A percentile compares a stretch with the other conserved stretches of the same genome.
These are phyloP conservation scores for Procambarus virginalis DNA, from an alignment of 1,140 invertebrate species.

Conservation along the genomic window DNA sequence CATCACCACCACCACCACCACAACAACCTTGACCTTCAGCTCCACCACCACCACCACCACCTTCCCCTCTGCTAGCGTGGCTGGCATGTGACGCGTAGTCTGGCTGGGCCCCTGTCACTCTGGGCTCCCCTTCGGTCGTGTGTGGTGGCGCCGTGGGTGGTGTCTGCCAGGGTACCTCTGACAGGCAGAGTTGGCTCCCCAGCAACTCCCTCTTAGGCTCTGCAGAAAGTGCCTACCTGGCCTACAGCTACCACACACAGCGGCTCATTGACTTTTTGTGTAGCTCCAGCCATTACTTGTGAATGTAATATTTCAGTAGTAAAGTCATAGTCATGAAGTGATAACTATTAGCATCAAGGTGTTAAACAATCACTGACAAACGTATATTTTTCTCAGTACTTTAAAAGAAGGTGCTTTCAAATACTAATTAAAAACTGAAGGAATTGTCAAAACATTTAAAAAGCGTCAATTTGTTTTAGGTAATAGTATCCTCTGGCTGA, in stretches of 20 bases:
- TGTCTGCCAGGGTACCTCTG: constrained; percentile 19
- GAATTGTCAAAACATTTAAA: not conserved
- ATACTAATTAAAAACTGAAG: constrained; percentile 17
- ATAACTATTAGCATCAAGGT: constrained; percentile 46
- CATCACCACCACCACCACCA: constrained; percentile 50
- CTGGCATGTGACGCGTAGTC: constrained; percentile 41
- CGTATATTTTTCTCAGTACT: constrained; percentile 28
- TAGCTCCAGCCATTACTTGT: constrained; percentile 25
- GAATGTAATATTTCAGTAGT: constrained; percentile 50
- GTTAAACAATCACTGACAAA: constrained; percentile 36
- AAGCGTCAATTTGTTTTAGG: constrained; percentile 39
- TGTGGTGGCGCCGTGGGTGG: constrained; percentile 45
- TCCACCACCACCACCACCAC: constrained; percentile 40
- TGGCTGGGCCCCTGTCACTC: constrained; percentile 55
- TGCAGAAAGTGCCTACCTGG: constrained; percentile 44
- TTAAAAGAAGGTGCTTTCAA: not conserved
- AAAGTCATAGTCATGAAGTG: constrained; percentile 44
- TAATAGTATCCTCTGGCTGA: constrained; percentile 38
- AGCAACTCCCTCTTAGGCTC: constrained; percentile 56
- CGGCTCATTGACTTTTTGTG: constrained; percentile 4
- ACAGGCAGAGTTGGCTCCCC: constrained; percentile 33
- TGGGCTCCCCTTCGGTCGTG: constrained; percentile 48
- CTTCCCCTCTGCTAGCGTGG: constrained; percentile 51
- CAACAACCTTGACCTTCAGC: constrained; percentile 33
- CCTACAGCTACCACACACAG: constrained; percentile 26